These are phyloP conservation scores for Motacilla tschutschensis DNA, from an alignment of 2,113 vertebrate species.

Conservation along the genomic window DNA sequence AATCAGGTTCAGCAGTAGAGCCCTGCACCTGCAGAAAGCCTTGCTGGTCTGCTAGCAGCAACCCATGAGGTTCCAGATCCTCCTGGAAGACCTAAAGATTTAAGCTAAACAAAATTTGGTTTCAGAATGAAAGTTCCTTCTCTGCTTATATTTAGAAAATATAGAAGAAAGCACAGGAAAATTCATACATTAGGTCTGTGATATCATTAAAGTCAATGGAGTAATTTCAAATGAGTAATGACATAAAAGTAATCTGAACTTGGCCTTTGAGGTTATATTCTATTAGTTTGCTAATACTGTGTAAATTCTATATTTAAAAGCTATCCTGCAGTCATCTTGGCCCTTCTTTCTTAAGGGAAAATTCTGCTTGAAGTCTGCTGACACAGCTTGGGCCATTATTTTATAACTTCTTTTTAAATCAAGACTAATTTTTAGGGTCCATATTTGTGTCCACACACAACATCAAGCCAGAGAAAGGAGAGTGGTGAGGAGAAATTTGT, in stretches of 20 bases:
- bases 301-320: background rate
- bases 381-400: background rate
- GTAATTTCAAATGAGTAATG: background rate
- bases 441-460: background rate
- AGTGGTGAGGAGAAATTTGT: background rate
- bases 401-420: background rate
- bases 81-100: background rate
- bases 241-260: background rate
- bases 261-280: background rate
- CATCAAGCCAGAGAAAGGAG: background rate
- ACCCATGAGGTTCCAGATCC: background rate
- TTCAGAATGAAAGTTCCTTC: constrained; percentile 17
- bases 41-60: background rate
- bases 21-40: background rate
- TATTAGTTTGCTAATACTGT: constrained; percentile 19
- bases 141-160: background rate
- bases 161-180: background rate
- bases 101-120: constrained; percentile 19
- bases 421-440: background rate
- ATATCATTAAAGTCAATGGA: background rate
- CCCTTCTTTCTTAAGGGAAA: background rate
- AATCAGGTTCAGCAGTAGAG: constrained; percentile 12
- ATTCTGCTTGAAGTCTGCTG: background rate
- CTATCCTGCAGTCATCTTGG: background rate
- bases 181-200: background rate